phyloP scores from a whole-genome alignment of 2,113 vertebrate species.

The Gallinago media region DNA sequence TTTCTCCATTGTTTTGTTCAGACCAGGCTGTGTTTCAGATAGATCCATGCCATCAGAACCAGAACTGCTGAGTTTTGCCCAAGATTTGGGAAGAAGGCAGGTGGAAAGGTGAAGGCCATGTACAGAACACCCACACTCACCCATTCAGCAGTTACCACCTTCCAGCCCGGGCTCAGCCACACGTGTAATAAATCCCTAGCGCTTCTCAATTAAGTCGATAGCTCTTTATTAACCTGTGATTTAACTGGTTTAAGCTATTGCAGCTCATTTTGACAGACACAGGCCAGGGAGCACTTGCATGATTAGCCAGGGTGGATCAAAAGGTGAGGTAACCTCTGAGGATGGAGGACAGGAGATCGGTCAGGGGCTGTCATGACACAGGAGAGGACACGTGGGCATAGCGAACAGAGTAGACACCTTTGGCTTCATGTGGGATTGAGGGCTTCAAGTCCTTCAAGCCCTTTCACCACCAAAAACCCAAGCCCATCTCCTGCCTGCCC shows the following conservation, averaged over 20 bases:
- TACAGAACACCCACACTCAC: background rate
- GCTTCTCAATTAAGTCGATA: background rate
- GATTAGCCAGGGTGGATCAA: background rate
- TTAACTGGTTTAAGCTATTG: background rate
- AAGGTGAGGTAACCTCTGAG: background rate
- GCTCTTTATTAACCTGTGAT: background rate
- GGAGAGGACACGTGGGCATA: background rate
- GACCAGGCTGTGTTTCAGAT: rapidly evolving
- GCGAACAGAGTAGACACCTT: background rate
- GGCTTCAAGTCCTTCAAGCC: background rate
- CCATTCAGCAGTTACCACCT: background rate
- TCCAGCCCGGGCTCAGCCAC: background rate
- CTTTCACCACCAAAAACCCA: background rate
- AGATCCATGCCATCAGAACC: background rate
- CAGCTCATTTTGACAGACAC: background rate
- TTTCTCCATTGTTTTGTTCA: background rate
- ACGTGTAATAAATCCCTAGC: rapidly evolving
- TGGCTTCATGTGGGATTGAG: background rate
- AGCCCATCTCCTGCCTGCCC: background rate
- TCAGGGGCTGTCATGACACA: background rate
- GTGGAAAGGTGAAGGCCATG: background rate
- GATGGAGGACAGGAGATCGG: background rate
- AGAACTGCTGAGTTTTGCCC: background rate
- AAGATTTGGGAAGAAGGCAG: background rate
- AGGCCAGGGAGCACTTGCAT: background rate